Evolutionary conservation across 1,140 invertebrate species (phyloP).

Genomic region (Nymphalis io): DNA sequence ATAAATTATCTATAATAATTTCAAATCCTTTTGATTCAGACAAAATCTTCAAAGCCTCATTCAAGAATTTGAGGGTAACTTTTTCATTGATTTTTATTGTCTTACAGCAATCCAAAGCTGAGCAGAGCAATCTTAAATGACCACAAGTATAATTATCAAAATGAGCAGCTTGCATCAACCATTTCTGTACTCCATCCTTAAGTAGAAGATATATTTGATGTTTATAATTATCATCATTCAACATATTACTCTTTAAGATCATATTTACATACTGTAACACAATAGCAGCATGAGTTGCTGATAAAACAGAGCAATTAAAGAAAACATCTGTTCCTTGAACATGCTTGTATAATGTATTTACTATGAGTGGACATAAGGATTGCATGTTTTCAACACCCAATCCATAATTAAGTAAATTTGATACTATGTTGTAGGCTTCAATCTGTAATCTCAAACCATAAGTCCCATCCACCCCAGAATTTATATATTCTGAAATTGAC

Average conservation of each 20-base stretch:
- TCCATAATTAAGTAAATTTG: constrained; percentile 72
- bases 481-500: constrained; percentile 75
- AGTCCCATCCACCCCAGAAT: constrained; percentile 73
- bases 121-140: constrained; percentile 59
- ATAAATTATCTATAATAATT: constrained; percentile 54
- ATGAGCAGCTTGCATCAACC: constrained; percentile 53
- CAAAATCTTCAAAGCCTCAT: constrained; percentile 49
- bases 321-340: constrained; percentile 77
- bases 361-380: constrained; percentile 67
- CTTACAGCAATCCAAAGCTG: constrained; percentile 62
- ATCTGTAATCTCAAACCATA: constrained; percentile 82
- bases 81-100: constrained; percentile 54
- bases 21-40: constrained; percentile 54
- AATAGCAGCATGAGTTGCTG: constrained; percentile 77
- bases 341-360: constrained; percentile 79
- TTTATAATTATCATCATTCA: constrained; percentile 51
- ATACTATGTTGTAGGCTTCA: constrained; percentile 80
- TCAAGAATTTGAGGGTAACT: constrained; percentile 51
- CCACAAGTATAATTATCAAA: constrained; percentile 63
- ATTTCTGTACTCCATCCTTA: constrained; percentile 65
- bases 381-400: constrained; percentile 64
- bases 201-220: constrained; percentile 63
- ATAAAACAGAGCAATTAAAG: constrained; percentile 67
- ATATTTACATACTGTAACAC: constrained; percentile 68
- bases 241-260: constrained; percentile 48